Conservation (phyloP, 2,888 invertebrate species). For the Oscheius sp. region DNA sequence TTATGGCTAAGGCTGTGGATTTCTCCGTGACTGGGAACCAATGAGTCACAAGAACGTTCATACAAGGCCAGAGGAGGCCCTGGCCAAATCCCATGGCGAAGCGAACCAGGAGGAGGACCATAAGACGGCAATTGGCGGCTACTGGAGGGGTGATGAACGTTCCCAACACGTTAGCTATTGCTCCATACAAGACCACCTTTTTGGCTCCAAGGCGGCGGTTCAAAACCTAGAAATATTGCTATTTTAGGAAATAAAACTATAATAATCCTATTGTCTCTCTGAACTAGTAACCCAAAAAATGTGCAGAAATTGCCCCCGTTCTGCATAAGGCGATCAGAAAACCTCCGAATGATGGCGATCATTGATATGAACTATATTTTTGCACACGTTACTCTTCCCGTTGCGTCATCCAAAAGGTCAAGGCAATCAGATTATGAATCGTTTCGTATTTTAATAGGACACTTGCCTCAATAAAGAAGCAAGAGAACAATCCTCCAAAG, state of each 20-base stretch:
- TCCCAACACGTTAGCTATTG: constrained; percentile 63
- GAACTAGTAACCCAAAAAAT: no score
- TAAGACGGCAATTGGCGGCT: constrained; percentile 55
- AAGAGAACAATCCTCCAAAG: constrained; percentile 50
- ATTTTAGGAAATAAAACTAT: background rate
- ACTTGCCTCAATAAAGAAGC: constrained; percentile 44
- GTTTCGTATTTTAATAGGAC: background rate
- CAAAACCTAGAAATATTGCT: constrained; percentile 26
- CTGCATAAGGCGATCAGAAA: no score
- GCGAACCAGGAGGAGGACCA: constrained; percentile 56
- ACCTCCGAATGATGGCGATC: no score
- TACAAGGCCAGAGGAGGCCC: constrained; percentile 68
- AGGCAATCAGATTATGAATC: no score
- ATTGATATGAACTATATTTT: no score
- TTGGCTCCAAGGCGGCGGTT: constrained; percentile 55
- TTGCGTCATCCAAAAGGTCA: no score
- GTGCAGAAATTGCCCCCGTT: no score
- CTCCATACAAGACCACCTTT: constrained; percentile 62
- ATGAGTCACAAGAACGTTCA: constrained; percentile 65
- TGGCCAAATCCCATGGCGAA: constrained; percentile 69
- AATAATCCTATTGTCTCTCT: no score
- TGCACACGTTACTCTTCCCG: no score
- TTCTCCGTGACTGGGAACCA: constrained; percentile 68
- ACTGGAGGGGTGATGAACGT: constrained; percentile 64
- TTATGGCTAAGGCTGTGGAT: constrained; percentile 65